Evolutionary conservation across 35 echinoderm and acorn worm species (phyloP), one percentile per base, ranked within the genome.

Genomic region (Holothuria glaberrima): DNA sequence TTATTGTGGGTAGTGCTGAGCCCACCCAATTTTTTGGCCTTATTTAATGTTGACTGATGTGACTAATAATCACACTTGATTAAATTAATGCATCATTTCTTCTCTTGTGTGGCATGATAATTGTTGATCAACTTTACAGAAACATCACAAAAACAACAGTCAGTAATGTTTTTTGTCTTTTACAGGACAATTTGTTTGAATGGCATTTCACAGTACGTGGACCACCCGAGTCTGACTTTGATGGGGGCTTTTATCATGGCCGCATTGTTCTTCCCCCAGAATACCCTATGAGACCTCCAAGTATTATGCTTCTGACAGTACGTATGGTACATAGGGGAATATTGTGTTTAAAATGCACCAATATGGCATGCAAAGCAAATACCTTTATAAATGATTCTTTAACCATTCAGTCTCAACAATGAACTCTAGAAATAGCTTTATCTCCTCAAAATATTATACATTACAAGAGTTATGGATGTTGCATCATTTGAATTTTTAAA

Each of bases 191-290:
- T 88, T 68, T 98, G 58, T 98, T 98, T 95, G 96, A 98, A 59
- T 98, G 96, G 96, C 96, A 98, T 76, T 98, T 98, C 74, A 98
- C 96, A 17, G 91, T 98, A 18, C 88, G 96, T 67, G 96, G 96
- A 28, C 90, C 96, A 74, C 91, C 93, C 22, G 93, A 94, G 17
- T 93, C 93, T 34, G 96, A 98, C 22, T 98, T 95, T 72, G 68
- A 92, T 44, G 91, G 88, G n/a, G 96, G 96, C 1, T 61, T 98
- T 20, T 98, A 95, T 41, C 96, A 98, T 91, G 96, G 96, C 6
- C 65, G 96, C 25, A 98, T 98, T 54, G 94, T 93, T 0, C 89
- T 95, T 34, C 96, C 96, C 19, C 96, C 96, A 58, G 96, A 98
- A 22, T 98, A 98, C 61, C 96, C 96, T 14, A 98, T 98, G 96